Evolutionary conservation across 2,888 invertebrate genomes (phyloP).

Genomic region (Hartigia nigra): DNA sequence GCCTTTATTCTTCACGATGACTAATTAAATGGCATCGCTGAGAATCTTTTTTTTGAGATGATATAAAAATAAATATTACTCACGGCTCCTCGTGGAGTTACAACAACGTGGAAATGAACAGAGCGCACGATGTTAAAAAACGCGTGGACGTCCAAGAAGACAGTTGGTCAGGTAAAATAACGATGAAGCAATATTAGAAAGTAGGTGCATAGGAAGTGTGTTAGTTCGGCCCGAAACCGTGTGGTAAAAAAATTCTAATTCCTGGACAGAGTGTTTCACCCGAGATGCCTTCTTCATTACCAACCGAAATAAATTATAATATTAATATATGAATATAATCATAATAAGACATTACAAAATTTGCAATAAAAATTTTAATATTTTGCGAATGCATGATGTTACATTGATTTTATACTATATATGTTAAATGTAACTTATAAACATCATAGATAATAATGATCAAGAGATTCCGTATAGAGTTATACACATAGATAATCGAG

Average conservation of each 20-base stretch:
- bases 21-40: neutral
- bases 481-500: neutral
- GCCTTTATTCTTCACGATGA: neutral
- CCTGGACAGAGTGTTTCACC: neutral
- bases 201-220: conserved; percentile 18
- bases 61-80: neutral
- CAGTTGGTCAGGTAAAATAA: conserved; percentile 11
- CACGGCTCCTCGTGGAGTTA: neutral
- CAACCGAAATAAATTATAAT: neutral
- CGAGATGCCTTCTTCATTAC: neutral
- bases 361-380: too few species aligned
- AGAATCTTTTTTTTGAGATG: neutral
- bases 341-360: neutral
- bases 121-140: neutral
- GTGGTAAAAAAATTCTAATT: conserved; percentile 5
- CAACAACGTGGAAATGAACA: neutral
- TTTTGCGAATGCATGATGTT: neutral
- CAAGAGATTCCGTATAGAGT: neutral
- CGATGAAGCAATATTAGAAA: conserved; percentile 29
- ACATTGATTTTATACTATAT: neutral
- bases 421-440: neutral
- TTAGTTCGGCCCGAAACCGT: neutral
- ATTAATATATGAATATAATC: neutral
- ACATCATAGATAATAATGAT: neutral
- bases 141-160: neutral